These are phyloP conservation scores for Alligator mississippiensis DNA, from an alignment of 2,113 vertebrate genomes.

Conservation along the genomic window DNA sequence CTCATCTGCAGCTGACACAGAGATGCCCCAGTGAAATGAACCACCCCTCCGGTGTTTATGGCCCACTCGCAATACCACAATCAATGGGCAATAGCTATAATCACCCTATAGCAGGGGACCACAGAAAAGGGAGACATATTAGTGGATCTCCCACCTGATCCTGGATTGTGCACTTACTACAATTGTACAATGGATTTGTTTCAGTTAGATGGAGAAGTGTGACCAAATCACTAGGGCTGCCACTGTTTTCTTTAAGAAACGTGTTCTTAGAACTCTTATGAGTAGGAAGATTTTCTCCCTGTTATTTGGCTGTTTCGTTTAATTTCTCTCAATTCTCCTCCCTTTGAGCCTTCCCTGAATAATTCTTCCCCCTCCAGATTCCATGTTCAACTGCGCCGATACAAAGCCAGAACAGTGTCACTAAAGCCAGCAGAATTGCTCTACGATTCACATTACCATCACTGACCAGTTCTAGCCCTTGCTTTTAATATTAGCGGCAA, in stretches of 20 bases:
- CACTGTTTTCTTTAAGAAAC: not conserved
- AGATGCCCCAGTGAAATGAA: not conserved
- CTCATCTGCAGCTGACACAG: accelerated
- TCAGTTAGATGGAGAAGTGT: too few relatives aligned
- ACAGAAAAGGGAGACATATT: not conserved
- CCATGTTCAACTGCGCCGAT: not conserved
- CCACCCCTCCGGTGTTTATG: not conserved
- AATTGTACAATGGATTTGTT: too few relatives aligned
- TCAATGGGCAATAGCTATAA: accelerated
- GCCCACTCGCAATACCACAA: not conserved
- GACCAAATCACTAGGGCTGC: not conserved
- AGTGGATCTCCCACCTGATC: not conserved
- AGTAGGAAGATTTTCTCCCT: not conserved
- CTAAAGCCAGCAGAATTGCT: not conserved
- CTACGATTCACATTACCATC: not conserved
- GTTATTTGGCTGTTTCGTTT: not conserved
- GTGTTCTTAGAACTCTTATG: not conserved
- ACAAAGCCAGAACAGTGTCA: not conserved
- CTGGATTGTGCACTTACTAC: not conserved
- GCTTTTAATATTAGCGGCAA: not conserved
- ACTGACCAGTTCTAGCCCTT: not conserved
- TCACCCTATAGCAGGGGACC: not conserved
- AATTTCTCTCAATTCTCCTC: not conserved
- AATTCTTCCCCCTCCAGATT: not conserved
- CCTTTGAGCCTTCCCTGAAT: not conserved